Percentiles rank a stretch among this genome's conserved stretches.
Evolutionary conservation across 1,140 invertebrate species (phyloP).

Genomic region (Phenacoccus solenopsis): DNA sequence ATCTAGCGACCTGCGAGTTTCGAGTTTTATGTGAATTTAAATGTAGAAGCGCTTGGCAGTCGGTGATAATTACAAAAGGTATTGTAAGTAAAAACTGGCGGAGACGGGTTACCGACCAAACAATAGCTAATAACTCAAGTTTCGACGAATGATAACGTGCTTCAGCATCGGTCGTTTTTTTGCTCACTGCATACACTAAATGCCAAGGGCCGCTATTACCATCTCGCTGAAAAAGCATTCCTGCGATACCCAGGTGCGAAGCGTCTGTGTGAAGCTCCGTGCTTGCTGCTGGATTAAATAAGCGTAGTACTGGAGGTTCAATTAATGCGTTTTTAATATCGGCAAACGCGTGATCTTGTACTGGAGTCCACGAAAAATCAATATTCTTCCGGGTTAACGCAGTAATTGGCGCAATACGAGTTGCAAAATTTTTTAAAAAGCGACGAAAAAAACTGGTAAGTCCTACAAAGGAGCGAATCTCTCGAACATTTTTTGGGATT

Average conservation of each 20-base stretch:
- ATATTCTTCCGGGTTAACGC: not conserved
- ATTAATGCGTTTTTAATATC: not conserved
- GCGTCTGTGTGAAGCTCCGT: slow-evolving; percentile 19
- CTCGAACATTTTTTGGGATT: not conserved
- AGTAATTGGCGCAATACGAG: not conserved
- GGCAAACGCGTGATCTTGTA: not conserved
- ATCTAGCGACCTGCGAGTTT: slow-evolving; percentile 29
- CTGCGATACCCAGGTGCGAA: not conserved
- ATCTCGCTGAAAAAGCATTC: not conserved
- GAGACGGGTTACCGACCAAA: not conserved
- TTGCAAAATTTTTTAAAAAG: not conserved
- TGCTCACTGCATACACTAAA: not conserved
- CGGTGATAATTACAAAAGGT: not conserved
- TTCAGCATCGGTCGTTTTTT: not conserved
- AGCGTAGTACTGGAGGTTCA: not conserved
- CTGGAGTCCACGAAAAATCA: not conserved
- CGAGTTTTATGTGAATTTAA: slow-evolving; percentile 21
- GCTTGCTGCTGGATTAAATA: not conserved
- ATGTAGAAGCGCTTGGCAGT: slow-evolving; percentile 4
- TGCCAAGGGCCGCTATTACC: not conserved
- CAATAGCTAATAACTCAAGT: slow-evolving; percentile 10
- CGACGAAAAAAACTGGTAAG: not conserved
- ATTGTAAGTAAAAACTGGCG: slow-evolving; percentile 5
- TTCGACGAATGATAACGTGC: not conserved
- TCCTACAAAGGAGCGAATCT: not conserved